These are phyloP conservation scores for Lithobates pipiens DNA, from an alignment of 2,797 vertebrate genomes.

Conservation along the genomic window DNA sequence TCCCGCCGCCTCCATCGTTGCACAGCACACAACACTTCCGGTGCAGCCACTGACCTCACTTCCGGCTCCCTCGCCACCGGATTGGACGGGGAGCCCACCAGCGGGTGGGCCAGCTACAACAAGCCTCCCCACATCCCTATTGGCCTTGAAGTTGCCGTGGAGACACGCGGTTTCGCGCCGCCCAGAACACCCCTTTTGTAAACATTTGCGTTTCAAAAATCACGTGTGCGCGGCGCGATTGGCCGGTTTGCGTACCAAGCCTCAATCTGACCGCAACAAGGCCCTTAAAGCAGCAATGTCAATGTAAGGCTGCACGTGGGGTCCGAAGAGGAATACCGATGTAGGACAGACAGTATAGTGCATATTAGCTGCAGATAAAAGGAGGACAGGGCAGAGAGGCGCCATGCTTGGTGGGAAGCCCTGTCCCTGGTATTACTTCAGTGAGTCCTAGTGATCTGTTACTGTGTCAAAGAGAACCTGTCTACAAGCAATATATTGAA, in stretches of 20 bases:
- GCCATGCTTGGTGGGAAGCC: too few relatives aligned
- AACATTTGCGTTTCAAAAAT: not conserved
- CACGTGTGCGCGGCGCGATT: constrained; percentile 4
- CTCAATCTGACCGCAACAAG: not conserved
- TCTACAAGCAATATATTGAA: too few relatives aligned
- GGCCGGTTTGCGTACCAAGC: constrained; percentile 1
- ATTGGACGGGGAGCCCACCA: constrained; percentile 1
- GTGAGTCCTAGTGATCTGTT: too few relatives aligned
- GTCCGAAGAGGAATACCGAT: too few relatives aligned
- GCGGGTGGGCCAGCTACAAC: constrained; percentile 46
- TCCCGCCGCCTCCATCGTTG: constrained; percentile 35
- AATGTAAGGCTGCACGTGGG: too few relatives aligned
- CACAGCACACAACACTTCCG: constrained; percentile 7
- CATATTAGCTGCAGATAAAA: too few relatives aligned
- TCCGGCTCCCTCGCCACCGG: not conserved
- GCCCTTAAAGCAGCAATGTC: constrained; percentile 15
- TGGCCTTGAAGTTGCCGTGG: constrained; percentile 6
- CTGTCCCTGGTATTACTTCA: too few relatives aligned
- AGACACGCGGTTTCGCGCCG: not conserved
- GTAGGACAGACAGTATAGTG: too few relatives aligned
- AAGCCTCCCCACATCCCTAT: not conserved
- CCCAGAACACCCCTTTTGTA: not conserved
- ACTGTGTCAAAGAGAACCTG: too few relatives aligned
- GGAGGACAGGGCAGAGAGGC: too few relatives aligned
- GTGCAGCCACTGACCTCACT: constrained; percentile 56